Conservation (phyloP, 2,113 vertebrate species). For the Glaucidium brasilianum region DNA sequence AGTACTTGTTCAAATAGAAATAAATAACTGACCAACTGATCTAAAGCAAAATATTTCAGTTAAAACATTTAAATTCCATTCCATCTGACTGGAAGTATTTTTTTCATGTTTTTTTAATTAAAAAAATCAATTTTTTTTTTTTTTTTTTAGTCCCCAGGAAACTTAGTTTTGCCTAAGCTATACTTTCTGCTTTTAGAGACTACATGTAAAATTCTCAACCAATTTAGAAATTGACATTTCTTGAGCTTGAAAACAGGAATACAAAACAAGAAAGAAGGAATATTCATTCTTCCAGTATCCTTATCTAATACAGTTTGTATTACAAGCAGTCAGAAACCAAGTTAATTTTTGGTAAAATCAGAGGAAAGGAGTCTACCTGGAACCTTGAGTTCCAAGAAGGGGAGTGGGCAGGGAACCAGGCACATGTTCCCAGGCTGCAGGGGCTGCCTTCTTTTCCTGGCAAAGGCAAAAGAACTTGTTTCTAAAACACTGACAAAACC, state of each 20-base stretch:
- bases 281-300: neutral
- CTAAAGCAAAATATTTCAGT: neutral
- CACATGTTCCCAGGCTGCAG: neutral
- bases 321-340: neutral
- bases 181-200: neutral
- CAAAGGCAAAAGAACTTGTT: slow-evolving; percentile 22
- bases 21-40: neutral
- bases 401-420: neutral
- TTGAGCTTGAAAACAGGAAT: neutral
- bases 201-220: neutral
- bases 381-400: neutral
- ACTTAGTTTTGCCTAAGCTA: neutral
- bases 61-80: neutral
- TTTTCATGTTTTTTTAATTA: neutral
- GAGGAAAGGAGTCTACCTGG: neutral
- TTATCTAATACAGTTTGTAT: neutral
- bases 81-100: neutral
- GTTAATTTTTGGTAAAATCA: neutral
- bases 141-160: neutral
- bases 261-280: neutral
- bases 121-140: neutral
- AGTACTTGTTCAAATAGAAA: neutral
- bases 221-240: neutral
- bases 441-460: neutral
- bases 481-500: slow-evolving; percentile 30